These are phyloP conservation scores for Morbakka virulenta DNA, from an alignment of 30 jellyfish, hydroid and myxozoan genomes.

Conservation along the genomic window DNA sequence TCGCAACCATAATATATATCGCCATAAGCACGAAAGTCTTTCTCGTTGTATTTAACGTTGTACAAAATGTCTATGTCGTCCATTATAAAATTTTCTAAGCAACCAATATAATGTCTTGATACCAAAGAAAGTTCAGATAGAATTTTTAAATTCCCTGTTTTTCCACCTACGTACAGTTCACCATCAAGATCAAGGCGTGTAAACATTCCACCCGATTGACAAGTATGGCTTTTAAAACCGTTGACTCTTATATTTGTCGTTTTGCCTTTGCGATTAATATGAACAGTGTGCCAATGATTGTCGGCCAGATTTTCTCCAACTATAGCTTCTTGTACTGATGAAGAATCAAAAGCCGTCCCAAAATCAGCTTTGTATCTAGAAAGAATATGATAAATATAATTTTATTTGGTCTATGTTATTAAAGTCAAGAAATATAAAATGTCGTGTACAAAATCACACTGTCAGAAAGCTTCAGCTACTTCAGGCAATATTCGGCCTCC, in stretches of 20 bases:
- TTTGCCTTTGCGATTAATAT: constrained; percentile 37
- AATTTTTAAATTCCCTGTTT: constrained; percentile 11
- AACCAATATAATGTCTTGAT: constrained; percentile 71
- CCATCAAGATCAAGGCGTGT: constrained; percentile 71
- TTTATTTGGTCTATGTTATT: too few relatives aligned
- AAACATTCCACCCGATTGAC: constrained; percentile 46
- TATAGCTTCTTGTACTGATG: constrained; percentile 62
- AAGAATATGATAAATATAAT: background rate
- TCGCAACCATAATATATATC: constrained; percentile 68
- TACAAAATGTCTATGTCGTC: constrained; percentile 62
- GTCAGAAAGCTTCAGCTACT: too few relatives aligned
- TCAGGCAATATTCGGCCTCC: too few relatives aligned
- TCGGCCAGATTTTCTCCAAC: constrained; percentile 77
- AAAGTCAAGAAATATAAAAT: too few relatives aligned
- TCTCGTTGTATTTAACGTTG: constrained; percentile 70
- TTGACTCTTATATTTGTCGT: constrained; percentile 67
- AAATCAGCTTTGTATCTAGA: constrained; percentile 74
- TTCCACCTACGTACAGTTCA: constrained; percentile 81
- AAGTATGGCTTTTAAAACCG: constrained; percentile 16
- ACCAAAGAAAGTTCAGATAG: constrained; percentile 45
- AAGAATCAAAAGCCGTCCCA: constrained; percentile 55
- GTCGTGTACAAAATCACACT: too few relatives aligned
- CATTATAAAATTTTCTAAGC: constrained; percentile 68
- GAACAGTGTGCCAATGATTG: constrained; percentile 89
- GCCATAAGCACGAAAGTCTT: constrained; percentile 50